These are phyloP conservation scores for Leptopterna dolabrata DNA, from an alignment of 2,888 invertebrate genomes.

Conservation along the genomic window DNA sequence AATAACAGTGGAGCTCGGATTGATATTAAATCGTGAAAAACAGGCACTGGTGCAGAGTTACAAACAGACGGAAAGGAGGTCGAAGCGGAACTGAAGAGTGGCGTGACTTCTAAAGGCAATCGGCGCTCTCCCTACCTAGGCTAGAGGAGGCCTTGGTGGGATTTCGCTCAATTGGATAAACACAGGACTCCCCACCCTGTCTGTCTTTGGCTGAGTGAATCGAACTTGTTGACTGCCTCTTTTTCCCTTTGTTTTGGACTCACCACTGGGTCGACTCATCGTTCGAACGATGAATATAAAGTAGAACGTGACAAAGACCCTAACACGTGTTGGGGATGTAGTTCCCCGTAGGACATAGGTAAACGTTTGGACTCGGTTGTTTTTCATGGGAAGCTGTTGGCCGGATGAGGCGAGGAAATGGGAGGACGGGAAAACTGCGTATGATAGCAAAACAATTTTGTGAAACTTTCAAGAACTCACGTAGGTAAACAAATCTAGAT, in stretches of 20 bases:
- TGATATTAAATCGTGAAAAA: no score
- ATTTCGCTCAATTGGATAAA: slow-evolving; percentile 42
- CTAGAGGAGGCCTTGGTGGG: slow-evolving; percentile 10
- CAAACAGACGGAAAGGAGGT: not conserved
- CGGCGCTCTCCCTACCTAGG: slow-evolving; percentile 13
- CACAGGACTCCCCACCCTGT: not conserved
- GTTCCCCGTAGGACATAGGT: not conserved
- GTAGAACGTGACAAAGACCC: not conserved
- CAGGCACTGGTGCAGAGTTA: no score
- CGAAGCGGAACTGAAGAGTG: not conserved
- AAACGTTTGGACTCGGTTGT: not conserved
- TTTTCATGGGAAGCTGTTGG: not conserved
- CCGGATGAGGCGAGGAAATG: not conserved
- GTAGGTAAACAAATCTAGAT: no score
- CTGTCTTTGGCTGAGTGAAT: not conserved
- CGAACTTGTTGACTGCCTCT: not conserved
- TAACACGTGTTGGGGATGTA: not conserved
- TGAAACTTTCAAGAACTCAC: no score
- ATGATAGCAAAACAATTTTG: no score
- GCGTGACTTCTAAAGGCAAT: not conserved
- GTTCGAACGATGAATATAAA: not conserved
- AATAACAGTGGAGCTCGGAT: no score
- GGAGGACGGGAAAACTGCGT: not conserved
- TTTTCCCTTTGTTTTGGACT: not conserved
- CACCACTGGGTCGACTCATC: not conserved